A percentile compares a stretch with the other conserved stretches of the same genome.
Evolutionary conservation across 2,888 invertebrate genomes (phyloP).

Genomic region (Oxytorus armatus): DNA sequence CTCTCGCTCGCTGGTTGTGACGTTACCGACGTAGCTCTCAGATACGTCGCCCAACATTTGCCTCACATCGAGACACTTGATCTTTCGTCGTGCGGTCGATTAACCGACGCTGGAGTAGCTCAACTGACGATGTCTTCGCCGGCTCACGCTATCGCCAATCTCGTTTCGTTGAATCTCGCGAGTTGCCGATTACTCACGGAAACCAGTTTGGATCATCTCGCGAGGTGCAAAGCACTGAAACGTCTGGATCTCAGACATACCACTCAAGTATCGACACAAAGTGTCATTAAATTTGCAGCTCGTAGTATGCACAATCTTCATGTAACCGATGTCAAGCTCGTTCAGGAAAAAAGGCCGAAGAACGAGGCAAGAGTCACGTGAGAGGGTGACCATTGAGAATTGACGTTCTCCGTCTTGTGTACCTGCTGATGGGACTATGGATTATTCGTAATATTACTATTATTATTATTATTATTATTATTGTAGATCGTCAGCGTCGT

Average conservation of each 20-base stretch:
- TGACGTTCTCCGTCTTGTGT: slow-evolving; percentile 18
- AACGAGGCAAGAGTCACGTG: slow-evolving; percentile 70
- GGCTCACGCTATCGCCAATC: slow-evolving; percentile 87
- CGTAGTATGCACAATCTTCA: slow-evolving; percentile 92
- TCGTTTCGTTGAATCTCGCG: slow-evolving; percentile 91
- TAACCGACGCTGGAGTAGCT: slow-evolving; percentile 96
- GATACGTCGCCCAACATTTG: slow-evolving; percentile 91
- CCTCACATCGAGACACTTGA: slow-evolving; percentile 91
- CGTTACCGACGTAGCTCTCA: slow-evolving; percentile 94
- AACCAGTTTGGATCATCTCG: slow-evolving; percentile 92
- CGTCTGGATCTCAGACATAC: slow-evolving; percentile 92
- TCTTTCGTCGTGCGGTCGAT: slow-evolving; percentile 93
- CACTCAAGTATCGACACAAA: slow-evolving; percentile 92
- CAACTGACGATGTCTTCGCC: slow-evolving; percentile 92
- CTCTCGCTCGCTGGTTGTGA: slow-evolving; percentile 94
- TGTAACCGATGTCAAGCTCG: slow-evolving; percentile 92
- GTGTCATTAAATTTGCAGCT: slow-evolving; percentile 93
- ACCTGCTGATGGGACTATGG: slow-evolving; percentile 44
- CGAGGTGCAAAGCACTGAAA: slow-evolving; percentile 90
- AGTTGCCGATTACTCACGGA: slow-evolving; percentile 94
- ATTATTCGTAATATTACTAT: slow-evolving; percentile 1
- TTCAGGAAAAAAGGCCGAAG: slow-evolving; percentile 85
- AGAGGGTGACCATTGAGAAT: slow-evolving; percentile 44
- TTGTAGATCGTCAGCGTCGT: background rate
- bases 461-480: slow-evolving; percentile 14